phyloP scores from a whole-genome alignment of 2,113 vertebrate species.

The Papio anubis region DNA sequence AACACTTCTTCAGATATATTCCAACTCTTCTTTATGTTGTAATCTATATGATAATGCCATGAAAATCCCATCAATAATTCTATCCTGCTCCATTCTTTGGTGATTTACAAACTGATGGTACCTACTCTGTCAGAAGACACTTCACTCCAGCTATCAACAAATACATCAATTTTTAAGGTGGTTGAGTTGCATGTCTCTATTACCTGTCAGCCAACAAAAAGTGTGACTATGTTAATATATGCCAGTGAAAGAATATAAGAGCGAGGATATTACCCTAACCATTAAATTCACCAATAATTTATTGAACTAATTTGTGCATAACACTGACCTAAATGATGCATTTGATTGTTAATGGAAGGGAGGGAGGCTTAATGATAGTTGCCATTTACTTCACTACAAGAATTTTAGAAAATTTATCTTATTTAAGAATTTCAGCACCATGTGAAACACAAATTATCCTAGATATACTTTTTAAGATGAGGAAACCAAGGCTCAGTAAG shows the following conservation, averaged over 20 bases:
- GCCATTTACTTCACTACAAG: not conserved
- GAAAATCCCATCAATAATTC: constrained; percentile 61
- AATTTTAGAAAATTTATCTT: not conserved
- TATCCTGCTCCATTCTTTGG: constrained; percentile 48
- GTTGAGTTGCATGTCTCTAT: constrained; percentile 26
- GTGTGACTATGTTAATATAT: not conserved
- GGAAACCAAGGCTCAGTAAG: not conserved
- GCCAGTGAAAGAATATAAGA: not conserved
- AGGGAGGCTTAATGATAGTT: not conserved
- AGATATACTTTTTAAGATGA: not conserved
- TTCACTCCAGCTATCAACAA: constrained; percentile 47
- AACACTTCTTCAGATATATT: constrained; percentile 44
- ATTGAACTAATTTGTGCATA: not conserved
- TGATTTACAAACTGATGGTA: constrained; percentile 60
- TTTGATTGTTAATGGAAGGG: not conserved
- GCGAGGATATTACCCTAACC: not conserved
- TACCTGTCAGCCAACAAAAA: not conserved
- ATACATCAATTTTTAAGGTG: constrained; percentile 7
- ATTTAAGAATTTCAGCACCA: not conserved
- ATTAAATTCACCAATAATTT: constrained; percentile 33
- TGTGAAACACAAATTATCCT: not conserved
- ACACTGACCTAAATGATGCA: not conserved
- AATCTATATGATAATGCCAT: constrained; percentile 75
- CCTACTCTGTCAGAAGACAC: constrained; percentile 23
- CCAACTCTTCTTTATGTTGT: constrained; percentile 68